Evolutionary conservation across 1,140 invertebrate species (phyloP), one percentile per base, ranked within the genome.

Genomic region (Microplitis mediator): DNA sequence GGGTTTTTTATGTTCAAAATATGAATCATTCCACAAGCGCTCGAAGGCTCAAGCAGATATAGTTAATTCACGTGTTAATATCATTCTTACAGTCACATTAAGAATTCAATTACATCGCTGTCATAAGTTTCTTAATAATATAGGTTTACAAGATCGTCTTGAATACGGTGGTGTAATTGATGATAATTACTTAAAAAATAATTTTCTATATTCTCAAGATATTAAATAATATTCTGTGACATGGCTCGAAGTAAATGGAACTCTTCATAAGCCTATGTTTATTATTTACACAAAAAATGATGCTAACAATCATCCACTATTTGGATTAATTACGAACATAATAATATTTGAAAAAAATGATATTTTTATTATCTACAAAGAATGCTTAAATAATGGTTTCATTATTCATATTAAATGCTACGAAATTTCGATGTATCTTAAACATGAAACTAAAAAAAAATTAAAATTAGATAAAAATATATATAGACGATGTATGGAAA

Each of bases 191-290:
- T 23, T 31, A 58, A 58, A 58, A 3, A 16, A 58, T 23, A 58
- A 1, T 58, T 67, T 77, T 74, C 79, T 80, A 79, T 73, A 74
- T 70, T 80, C 86, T n/a, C 85, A 93, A 92, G 86, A 89, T 45
- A 87, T 89, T 8, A 97, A 97, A 78, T 97, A 96, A 79, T 91
- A 93, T 23, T 23, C 9, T 23, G 23, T 58, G n/a, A 23, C 56
- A 9, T 58, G 56, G 56, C 14, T 58, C 4, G 31, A 58, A 58
- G 2, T 58, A 0, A 58, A 58, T 58, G 56, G 56, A 31, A 58
- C 56, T 23, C 4, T 16, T 31, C 31, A 58, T 58, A 58, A 58
- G 23, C 56, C 56, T 9, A 23, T 5, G 4, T 58, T 31, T 58
- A 3, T 9, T 58, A 4, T 58, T 23, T 58, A 58, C 23, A 58